Base-by-base conservation (phyloP, 2,888 invertebrate genomes). In the Mimumesa dahlbomi region DNA sequence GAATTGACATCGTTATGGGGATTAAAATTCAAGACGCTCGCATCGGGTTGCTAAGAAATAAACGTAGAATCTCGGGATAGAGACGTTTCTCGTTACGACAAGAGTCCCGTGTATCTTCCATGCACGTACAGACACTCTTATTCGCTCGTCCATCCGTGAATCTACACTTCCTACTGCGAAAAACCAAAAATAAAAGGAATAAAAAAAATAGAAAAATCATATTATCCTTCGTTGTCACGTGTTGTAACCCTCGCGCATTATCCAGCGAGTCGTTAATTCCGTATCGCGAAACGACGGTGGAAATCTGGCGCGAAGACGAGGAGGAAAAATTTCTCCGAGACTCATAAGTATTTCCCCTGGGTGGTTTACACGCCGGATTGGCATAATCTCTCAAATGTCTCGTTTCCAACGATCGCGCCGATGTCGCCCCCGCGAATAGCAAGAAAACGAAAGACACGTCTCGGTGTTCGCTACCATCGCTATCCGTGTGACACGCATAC, bases 351-450 rank as follows among this genome's bases (percentile, higher is more conserved):
- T 71, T 57, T 57, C 69, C 63, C 66, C 56, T 13, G 62, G 70
- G 52, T 57, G 68, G 70, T 72, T 72, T 64, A 58, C 75, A 71
- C 76, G 67, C 68, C 57, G 81, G 79, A 89, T 89, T 89, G 87
- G 85, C 87, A 86, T 87, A 87, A 89, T 89, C 84, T 84, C 77
- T 82, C 75, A 83, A 85, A 88, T 85, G 82, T 87, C 88, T 88
- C 88, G 89, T 87, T 84, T 81, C 79, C 73, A 82, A 77, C 83
- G 82, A 82, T 77, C 78, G 79, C 70, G 70, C 69, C n/a, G 75
- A 79, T 81, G 79, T 86, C 85, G 84, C 86, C 86, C n/a, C 85
- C 67, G 72, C 70, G 68, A 52, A 56, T 57, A 52, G 43, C 50
- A 59, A 42, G 64, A 61, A n/a, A n/a, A 59, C 54, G 63, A 56